Base-by-base conservation (phyloP, 35 echinoderm and acorn worm species). In the Amphiura filiformis region DNA sequence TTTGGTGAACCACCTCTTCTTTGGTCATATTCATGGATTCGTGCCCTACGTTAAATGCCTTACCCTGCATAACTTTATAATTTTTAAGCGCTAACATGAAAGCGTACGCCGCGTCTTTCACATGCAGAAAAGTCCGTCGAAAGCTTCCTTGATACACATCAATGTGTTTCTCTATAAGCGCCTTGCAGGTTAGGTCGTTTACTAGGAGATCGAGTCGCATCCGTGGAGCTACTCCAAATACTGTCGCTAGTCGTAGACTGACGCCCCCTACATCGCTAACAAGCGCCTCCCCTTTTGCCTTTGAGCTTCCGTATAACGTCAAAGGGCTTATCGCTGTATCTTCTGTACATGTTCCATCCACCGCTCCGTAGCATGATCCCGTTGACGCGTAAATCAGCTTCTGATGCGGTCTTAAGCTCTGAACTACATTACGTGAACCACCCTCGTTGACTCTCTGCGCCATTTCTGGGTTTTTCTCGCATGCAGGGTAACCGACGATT, bases 21-120 rank as follows among this genome's bases (percentile, higher is more conserved):
- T 94, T 94, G 3, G 87, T 94, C 92, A 94, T 90, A 57, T 94
- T 94, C 92, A 94, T 90, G 17, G 82, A 86, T 34, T 89, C 92
- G 31, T 90, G 83, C 34, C 92, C 92, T 1, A 94, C 83, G 35
- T 94, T 94, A 79, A 81, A 94, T 0, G 92, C 92, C 64, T 90
- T 79, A 11, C 92, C 92, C 7, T 82, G 85, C 92, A 94, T 94
- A n/a, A 42, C 56, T 4, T 94, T 75, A 56, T 94, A 94, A 37
- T 94, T 94, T 57, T 89, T 47, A 0, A 94, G 82, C 1, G 92
- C 88, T 33, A 94, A 52, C 12, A 94, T 30, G 40, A 94, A 94
- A 9, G 81, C 56, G 33, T 42, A 38, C 17, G 92, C 92, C 20
- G 92, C 92, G 77, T 94, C 92, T 34, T 57, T 89, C 0, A 94